These are phyloP conservation scores for Hystrix cristata DNA, from an alignment of 2,113 vertebrate genomes.

Conservation along the genomic window DNA sequence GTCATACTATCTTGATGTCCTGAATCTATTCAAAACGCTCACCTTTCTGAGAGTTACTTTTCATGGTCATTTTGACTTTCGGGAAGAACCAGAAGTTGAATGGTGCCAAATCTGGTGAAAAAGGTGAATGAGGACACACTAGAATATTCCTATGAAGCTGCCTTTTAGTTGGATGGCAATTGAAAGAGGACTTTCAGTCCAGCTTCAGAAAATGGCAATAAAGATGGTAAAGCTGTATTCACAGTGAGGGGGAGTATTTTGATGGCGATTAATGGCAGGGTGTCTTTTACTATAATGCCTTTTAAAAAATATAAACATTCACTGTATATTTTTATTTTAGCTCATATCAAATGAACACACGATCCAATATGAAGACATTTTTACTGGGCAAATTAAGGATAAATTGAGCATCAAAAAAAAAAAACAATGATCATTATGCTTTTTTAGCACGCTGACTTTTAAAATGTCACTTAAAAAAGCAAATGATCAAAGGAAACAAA, in stretches of 20 bases:
- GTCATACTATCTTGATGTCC: background rate
- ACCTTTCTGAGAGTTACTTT: background rate
- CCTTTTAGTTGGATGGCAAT: background rate
- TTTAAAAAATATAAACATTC: background rate
- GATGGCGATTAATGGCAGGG: background rate
- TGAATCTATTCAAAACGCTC: background rate
- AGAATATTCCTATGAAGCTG: background rate
- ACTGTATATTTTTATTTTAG: background rate
- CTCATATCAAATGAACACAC: background rate
- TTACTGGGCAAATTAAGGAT: background rate
- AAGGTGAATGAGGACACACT: background rate
- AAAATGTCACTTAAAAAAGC: constrained; percentile 1
- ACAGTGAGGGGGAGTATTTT: background rate
- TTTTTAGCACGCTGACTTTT: background rate
- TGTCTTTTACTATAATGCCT: background rate
- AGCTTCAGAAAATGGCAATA: background rate
- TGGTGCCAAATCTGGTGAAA: background rate
- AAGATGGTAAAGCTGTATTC: background rate
- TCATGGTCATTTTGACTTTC: background rate
- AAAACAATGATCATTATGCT: background rate
- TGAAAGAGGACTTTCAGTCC: background rate
- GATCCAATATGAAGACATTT: background rate
- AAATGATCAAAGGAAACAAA: background rate
- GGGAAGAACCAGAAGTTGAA: background rate
- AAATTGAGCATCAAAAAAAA: constrained; percentile 30